A percentile compares a stretch with the other conserved stretches of the same genome.
Conservation (phyloP, 2,113 vertebrate species). For the Jacana jacana region DNA sequence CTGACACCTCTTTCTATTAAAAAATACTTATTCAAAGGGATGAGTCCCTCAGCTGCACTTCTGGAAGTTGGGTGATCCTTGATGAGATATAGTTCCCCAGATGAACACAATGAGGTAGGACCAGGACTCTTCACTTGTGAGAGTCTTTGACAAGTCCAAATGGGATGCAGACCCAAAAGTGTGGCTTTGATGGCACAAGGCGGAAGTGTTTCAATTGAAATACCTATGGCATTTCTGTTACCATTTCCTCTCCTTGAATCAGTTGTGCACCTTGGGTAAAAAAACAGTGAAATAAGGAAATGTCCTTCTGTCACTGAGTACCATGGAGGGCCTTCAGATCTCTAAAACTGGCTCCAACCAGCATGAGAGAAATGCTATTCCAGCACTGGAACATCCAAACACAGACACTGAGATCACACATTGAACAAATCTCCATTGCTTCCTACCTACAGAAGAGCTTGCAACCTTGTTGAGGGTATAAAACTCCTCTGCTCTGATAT, state of each 20-base stretch:
- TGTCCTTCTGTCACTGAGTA: background rate
- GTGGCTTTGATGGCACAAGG: background rate
- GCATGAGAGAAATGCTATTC: background rate
- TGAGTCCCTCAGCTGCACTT: background rate
- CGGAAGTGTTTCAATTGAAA: background rate
- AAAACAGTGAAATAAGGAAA: background rate
- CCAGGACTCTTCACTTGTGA: background rate
- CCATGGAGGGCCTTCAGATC: background rate
- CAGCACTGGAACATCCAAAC: background rate
- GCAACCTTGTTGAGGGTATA: background rate
- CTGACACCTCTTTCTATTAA: background rate
- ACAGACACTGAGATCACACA: background rate
- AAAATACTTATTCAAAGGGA: background rate
- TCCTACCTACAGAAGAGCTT: background rate
- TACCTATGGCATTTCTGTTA: background rate
- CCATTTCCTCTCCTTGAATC: background rate
- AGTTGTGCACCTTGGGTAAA: background rate
- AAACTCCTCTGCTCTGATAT: background rate
- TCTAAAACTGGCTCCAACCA: background rate
- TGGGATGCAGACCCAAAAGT: background rate
- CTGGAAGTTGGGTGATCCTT: background rate
- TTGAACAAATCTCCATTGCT: background rate
- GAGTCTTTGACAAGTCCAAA: background rate
- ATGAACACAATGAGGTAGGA: background rate
- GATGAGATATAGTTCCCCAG: background rate